Evolutionary conservation across 2,113 vertebrate species (phyloP).

Genomic region (Physeter macrocephalus): DNA sequence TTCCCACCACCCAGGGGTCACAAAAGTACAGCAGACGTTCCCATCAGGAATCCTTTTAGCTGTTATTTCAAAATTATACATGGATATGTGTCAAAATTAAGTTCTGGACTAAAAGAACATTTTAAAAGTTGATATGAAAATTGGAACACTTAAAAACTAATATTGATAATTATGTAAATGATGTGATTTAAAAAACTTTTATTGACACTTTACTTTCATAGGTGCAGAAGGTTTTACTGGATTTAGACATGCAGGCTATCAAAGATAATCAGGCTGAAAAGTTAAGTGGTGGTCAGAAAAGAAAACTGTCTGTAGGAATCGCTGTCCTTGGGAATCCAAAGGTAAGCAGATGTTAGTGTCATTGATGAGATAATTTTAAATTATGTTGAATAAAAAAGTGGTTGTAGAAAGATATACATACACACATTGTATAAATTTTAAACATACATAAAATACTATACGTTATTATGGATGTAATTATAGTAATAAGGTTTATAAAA

Average conservation of each 20-base stretch:
- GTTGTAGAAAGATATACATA: background rate
- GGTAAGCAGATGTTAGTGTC: constrained; percentile 78
- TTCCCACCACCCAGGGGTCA: background rate
- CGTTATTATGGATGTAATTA: background rate
- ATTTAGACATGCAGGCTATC: constrained; percentile 95
- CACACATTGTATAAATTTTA: background rate
- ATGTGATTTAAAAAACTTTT: background rate
- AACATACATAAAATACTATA: background rate
- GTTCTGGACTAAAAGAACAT: background rate
- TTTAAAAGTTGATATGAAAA: constrained; percentile 24
- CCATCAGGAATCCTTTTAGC: background rate
- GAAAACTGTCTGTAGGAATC: constrained; percentile 93
- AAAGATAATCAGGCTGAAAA: constrained; percentile 95
- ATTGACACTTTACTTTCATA: constrained; percentile 63
- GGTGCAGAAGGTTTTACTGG: constrained; percentile 92
- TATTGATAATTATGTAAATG: background rate
- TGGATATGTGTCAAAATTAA: constrained; percentile 6
- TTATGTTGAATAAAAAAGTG: background rate
- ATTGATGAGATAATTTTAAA: background rate
- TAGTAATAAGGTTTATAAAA: background rate
- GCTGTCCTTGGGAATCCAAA: constrained; percentile 96
- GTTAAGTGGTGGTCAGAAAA: constrained; percentile 94
- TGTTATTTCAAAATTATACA: background rate
- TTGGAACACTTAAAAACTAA: background rate
- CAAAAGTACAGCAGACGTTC: background rate